phyloP scores from a whole-genome alignment of 2,888 invertebrate genomes.

The Megalurothrips usitatus region DNA sequence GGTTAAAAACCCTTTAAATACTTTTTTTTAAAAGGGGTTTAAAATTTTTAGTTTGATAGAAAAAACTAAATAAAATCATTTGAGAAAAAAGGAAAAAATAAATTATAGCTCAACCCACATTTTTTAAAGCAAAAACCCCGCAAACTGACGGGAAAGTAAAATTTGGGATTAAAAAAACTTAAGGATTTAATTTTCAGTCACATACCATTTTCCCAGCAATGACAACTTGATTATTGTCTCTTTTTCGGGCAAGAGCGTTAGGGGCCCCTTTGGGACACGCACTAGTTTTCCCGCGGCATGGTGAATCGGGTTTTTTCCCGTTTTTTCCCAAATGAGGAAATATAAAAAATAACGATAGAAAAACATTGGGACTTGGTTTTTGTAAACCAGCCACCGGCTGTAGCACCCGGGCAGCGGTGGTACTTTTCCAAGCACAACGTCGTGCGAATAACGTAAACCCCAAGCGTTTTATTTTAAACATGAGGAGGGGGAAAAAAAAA shows the following conservation, averaged over 20 bases:
- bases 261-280: conserved; percentile 80
- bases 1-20: conserved; percentile 86
- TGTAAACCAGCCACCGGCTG: no score
- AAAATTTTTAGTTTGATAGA: conserved; percentile 26
- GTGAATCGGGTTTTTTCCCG: conserved; percentile 30
- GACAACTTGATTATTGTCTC: conserved; percentile 84
- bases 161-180: no score
- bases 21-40: conserved; percentile 54
- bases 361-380: conserved; percentile 1
- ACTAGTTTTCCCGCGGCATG: conserved; percentile 48
- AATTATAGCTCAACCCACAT: no score
- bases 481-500: no score
- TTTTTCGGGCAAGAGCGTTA: conserved; percentile 86
- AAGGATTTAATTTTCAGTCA: conserved; percentile 29
- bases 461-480: no score
- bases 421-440: no score
- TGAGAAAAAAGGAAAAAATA: no score
- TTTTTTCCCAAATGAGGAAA: not conserved
- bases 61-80: conserved; percentile 22
- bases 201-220: conserved; percentile 89
- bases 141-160: no score
- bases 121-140: no score
- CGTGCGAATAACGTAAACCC: no score
- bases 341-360: not conserved
- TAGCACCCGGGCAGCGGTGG: no score